A percentile compares a stretch with the other conserved stretches of the same genome.
Conservation (phyloP, 2,113 vertebrate genomes). For the Colius striatus region DNA sequence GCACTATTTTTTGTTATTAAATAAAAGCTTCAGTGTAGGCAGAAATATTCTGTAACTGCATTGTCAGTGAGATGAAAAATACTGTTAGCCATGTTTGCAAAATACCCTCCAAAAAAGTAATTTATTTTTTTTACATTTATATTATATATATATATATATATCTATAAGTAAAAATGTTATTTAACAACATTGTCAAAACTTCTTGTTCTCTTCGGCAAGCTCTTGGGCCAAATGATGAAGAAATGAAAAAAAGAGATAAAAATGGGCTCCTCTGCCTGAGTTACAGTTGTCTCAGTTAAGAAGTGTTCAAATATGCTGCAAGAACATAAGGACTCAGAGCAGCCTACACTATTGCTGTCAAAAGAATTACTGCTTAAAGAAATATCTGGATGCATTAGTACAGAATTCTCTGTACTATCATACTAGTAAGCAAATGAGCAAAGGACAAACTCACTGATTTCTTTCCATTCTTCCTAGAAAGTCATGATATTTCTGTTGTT, state of each 20-base stretch:
- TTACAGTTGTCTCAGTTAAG: neutral
- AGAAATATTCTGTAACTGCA: neutral
- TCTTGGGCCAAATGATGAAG: neutral
- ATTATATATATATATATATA: neutral
- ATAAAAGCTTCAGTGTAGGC: neutral
- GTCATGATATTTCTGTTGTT: neutral
- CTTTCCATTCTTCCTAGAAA: neutral
- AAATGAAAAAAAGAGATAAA: neutral
- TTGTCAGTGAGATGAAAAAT: neutral
- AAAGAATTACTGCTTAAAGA: slow-evolving; percentile 1
- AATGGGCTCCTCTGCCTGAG: neutral
- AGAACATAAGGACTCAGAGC: neutral
- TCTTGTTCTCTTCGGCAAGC: neutral
- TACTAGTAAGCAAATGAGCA: neutral
- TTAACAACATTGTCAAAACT: neutral
- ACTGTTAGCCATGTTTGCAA: neutral
- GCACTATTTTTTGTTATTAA: neutral
- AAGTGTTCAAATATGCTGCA: neutral
- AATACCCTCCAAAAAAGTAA: neutral
- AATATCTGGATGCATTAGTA: neutral
- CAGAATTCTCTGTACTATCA: neutral
- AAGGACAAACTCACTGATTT: neutral
- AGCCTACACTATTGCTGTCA: neutral
- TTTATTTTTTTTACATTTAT: neutral
- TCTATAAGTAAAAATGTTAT: neutral